A percentile compares a stretch with the other conserved stretches of the same genome.
These are phyloP conservation scores for Rhinatrema bivittatum DNA, from an alignment of 2,797 vertebrate species.

Conservation along the genomic window DNA sequence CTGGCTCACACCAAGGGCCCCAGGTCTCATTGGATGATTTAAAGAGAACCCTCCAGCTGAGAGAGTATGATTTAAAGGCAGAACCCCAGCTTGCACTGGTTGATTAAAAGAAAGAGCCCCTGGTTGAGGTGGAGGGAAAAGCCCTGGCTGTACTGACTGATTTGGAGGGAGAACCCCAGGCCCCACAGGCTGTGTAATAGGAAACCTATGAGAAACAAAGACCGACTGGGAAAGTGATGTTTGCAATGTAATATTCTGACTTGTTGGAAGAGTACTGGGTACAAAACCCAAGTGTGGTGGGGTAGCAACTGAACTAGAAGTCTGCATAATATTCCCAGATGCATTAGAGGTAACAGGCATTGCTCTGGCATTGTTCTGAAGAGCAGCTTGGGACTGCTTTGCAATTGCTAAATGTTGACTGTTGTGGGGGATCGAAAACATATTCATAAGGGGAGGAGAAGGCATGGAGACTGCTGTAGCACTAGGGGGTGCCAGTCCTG, in stretches of 20 bases:
- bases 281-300: constrained; percentile 50
- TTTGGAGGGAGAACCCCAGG: constrained; percentile 46
- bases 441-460: constrained; percentile 9
- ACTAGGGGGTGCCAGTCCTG: constrained; percentile 1
- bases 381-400: constrained; percentile 10
- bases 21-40: constrained; percentile 38
- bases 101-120: constrained; percentile 42
- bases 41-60: constrained; percentile 46
- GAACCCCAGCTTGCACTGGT: constrained; percentile 21
- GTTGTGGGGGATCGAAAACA: constrained; percentile 45
- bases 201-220: constrained; percentile 54
- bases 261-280: constrained; percentile 50
- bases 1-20: constrained; percentile 60
- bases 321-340: constrained; percentile 37
- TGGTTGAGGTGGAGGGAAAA: constrained; percentile 43
- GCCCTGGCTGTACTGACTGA: constrained; percentile 26
- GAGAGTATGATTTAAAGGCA: constrained; percentile 52
- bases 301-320: constrained; percentile 21
- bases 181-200: constrained; percentile 40
- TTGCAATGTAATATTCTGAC: constrained; percentile 46
- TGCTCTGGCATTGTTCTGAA: constrained; percentile 15
- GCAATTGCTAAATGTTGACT: constrained; percentile 27
- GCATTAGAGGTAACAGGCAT: constrained; percentile 29
- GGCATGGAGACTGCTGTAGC: background rate
- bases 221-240: constrained; percentile 53